Conservation (phyloP, 2,797 vertebrate genomes). For the Eulemur rubriventer region DNA sequence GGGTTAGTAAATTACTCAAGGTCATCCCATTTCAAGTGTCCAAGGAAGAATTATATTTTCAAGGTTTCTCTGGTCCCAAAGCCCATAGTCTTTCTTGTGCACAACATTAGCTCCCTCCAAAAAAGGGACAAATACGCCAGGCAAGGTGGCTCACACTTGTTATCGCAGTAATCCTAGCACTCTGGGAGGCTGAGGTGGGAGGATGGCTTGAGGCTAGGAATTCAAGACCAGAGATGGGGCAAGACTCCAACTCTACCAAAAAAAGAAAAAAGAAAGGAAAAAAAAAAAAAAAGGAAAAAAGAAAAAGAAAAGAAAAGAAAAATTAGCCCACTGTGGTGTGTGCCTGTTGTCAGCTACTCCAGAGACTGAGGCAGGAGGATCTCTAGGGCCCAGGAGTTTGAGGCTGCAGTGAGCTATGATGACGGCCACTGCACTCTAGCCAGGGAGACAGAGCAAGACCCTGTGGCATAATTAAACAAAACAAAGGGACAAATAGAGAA, state of each 20-base stretch:
- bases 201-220: background rate
- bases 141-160: background rate
- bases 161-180: background rate
- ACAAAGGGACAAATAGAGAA: background rate
- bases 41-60: background rate
- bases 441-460: background rate
- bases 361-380: background rate
- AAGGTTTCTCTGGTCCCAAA: background rate
- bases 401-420: background rate
- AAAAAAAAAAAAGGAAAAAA: background rate
- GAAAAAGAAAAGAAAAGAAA: background rate
- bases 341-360: background rate
- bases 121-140: background rate
- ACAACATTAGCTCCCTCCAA: background rate
- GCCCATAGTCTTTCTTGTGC: background rate
- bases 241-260: background rate
- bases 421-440: background rate
- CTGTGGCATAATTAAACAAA: background rate
- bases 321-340: background rate
- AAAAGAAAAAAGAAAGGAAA: background rate
- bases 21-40: background rate
- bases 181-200: background rate
- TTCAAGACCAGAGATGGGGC: background rate
- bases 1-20: background rate
- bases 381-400: background rate